Evolutionary conservation across 2,888 invertebrate species (phyloP).

Genomic region (Blomia tropicalis): DNA sequence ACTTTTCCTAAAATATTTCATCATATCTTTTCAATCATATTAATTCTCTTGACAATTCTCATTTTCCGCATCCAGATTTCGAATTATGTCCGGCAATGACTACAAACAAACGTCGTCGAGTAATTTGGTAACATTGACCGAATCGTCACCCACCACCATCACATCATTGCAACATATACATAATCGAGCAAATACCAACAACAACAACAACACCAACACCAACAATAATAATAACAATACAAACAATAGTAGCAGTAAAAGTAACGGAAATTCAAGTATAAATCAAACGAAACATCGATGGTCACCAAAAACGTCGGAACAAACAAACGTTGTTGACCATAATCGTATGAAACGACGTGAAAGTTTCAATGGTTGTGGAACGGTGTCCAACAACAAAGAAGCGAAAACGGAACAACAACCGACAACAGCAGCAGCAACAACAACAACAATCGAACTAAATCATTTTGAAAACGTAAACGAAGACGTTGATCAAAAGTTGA

Average conservation of each 20-base stretch:
- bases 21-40: neutral
- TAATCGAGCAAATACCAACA: no score
- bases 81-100: constrained; percentile 9
- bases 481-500: neutral
- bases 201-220: no score
- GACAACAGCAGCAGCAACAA: no score
- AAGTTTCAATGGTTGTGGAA: neutral
- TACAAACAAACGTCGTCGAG: neutral
- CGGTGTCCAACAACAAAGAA: neutral
- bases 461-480: neutral
- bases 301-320: neutral
- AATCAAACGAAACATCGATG: neutral
- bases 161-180: neutral
- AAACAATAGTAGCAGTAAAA: neutral
- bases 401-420: neutral
- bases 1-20: neutral
- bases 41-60: neutral
- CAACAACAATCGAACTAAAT: no score
- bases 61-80: neutral
- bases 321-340: neutral
- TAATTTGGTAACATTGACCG: constrained; percentile 4
- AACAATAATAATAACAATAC: no score
- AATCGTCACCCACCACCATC: neutral
- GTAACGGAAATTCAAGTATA: neutral
- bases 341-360: neutral